Evolutionary conservation across 2,888 invertebrate genomes (phyloP).

Genomic region (Autographa pulchrina): DNA sequence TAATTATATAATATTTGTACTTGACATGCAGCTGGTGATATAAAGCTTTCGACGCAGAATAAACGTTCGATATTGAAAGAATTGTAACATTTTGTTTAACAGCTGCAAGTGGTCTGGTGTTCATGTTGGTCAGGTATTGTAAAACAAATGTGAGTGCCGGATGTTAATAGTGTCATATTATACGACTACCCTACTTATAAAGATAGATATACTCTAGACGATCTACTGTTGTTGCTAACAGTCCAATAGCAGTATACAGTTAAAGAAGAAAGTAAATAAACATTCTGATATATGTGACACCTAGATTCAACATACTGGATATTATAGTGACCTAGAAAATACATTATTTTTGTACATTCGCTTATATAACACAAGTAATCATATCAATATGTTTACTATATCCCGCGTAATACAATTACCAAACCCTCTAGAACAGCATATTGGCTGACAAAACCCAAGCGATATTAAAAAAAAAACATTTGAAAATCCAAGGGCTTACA

Average conservation of each 20-base stretch:
- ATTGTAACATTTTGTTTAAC: neutral
- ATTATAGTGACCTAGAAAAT: too few relatives aligned
- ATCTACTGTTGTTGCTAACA: too few relatives aligned
- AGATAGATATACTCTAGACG: too few relatives aligned
- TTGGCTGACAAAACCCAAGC: conserved; percentile 11
- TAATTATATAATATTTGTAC: conserved; percentile 37
- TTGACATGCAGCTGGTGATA: conserved; percentile 26
- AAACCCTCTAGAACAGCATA: neutral
- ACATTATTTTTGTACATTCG: too few relatives aligned
- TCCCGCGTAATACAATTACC: neutral
- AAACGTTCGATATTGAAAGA: conserved; percentile 29
- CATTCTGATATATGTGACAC: too few relatives aligned
- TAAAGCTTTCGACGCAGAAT: conserved; percentile 6
- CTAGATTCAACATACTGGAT: too few relatives aligned
- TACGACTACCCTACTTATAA: too few relatives aligned
- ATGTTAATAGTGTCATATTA: neutral
- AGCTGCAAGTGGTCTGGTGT: neutral
- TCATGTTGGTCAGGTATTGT: neutral
- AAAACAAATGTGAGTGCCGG: neutral
- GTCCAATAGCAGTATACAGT: too few relatives aligned
- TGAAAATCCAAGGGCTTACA: conserved; percentile 70
- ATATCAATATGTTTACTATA: too few relatives aligned
- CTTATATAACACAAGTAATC: neutral
- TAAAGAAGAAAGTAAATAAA: too few relatives aligned
- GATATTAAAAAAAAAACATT: conserved; percentile 24